Evolutionary conservation across 2,888 invertebrate species (phyloP).

Genomic region (Microplitis manilae): DNA sequence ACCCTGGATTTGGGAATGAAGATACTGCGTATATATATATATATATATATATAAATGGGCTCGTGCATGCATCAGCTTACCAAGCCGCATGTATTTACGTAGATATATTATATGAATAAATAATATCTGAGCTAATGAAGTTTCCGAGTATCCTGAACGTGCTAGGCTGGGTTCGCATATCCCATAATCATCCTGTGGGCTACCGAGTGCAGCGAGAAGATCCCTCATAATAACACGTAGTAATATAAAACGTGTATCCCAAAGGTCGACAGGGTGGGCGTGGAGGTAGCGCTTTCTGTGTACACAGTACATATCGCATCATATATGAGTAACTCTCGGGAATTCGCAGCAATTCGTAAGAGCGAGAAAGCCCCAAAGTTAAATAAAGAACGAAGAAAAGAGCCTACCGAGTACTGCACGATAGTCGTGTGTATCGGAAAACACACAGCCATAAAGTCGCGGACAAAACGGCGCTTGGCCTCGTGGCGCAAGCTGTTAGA

Average conservation of each 20-base stretch:
- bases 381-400: too few relatives aligned
- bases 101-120: too few relatives aligned
- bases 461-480: neutral
- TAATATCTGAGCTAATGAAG: neutral
- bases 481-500: conserved; percentile 9
- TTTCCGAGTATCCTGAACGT: neutral
- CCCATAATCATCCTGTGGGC: neutral
- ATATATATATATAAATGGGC: too few relatives aligned
- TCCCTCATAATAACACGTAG: neutral
- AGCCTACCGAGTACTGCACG: neutral
- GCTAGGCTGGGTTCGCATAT: neutral
- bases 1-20: neutral
- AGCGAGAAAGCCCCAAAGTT: neutral
- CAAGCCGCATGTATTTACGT: too few relatives aligned
- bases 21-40: neutral
- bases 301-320: neutral
- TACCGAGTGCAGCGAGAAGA: neutral
- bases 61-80: too few relatives aligned
- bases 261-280: neutral
- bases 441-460: neutral
- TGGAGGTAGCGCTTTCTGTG: neutral
- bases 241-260: neutral
- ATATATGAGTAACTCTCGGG: too few relatives aligned
- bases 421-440: conserved; percentile 1
- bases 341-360: too few relatives aligned